Conservation (phyloP, 2,888 invertebrate species). For the Hetaerina titia region DNA sequence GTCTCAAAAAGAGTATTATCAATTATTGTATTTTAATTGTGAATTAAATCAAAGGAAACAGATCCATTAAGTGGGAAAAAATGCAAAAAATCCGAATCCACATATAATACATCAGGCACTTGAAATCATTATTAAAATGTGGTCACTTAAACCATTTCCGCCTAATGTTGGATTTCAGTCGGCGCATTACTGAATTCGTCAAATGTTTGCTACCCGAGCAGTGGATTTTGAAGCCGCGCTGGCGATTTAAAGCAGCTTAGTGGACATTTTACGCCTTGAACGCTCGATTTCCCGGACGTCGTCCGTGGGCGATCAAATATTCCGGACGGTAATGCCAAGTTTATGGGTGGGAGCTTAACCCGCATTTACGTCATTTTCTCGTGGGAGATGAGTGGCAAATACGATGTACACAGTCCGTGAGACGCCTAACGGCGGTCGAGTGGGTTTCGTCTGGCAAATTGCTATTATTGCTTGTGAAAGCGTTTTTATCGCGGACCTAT, state of each 20-base stretch:
- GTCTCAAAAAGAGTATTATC: too few species aligned
- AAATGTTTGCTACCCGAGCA: background rate
- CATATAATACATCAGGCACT: background rate
- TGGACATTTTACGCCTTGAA: conserved; percentile 1
- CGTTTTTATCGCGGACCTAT: background rate
- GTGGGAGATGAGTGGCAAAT: conserved; percentile 15
- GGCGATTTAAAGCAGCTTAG: background rate
- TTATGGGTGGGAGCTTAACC: background rate
- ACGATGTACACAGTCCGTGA: background rate
- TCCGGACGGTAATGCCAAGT: conserved; percentile 30
- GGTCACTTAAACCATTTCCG: background rate
- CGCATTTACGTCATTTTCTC: background rate
- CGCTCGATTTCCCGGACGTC: background rate
- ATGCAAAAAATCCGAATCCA: too few species aligned
- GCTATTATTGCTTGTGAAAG: background rate
- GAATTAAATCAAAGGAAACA: too few species aligned
- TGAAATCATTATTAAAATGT: background rate
- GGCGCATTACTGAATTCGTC: background rate
- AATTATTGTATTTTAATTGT: too few species aligned
- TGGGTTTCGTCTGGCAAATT: background rate
- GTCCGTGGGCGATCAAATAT: background rate
- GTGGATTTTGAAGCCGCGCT: background rate
- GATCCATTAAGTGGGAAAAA: too few species aligned
- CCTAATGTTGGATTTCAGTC: background rate
- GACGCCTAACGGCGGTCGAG: background rate